Percentiles rank a stretch among this genome's conserved stretches.
These are phyloP conservation scores for Ariolimax columbianus DNA, from an alignment of 2,888 invertebrate genomes.

Conservation along the genomic window DNA sequence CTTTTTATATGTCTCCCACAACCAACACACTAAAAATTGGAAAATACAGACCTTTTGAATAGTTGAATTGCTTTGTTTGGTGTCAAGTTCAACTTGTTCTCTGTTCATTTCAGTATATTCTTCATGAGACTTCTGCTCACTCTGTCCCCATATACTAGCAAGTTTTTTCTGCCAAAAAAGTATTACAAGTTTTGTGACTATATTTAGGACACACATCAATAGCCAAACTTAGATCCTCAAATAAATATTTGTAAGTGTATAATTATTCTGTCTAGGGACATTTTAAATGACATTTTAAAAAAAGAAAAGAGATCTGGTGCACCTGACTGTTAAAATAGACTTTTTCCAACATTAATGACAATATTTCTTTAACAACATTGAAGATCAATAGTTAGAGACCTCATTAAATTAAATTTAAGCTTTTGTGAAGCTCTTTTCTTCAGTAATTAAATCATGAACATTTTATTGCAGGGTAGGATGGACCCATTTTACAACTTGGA, in stretches of 20 bases:
- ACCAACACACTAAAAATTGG: not conserved
- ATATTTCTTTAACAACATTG: too few species aligned
- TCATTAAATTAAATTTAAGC: too few species aligned
- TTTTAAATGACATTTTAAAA: too few species aligned
- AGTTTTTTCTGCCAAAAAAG: conserved; percentile 8
- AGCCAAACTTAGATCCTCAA: not conserved
- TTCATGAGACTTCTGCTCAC: not conserved
- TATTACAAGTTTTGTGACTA: not conserved
- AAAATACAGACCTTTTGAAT: not conserved
- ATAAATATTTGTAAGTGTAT: not conserved
- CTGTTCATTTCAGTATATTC: not conserved
- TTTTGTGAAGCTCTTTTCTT: too few species aligned
- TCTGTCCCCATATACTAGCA: not conserved
- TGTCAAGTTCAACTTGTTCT: not conserved
- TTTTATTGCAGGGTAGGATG: too few species aligned
- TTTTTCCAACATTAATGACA: too few species aligned
- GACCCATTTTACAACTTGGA: too few species aligned
- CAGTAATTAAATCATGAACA: too few species aligned
- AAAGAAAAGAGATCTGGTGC: too few species aligned
- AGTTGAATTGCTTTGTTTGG: not conserved
- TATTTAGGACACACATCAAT: not conserved
- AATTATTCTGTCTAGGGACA: not conserved
- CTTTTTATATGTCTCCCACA: too few species aligned
- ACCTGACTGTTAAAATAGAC: too few species aligned
- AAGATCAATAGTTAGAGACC: too few species aligned